These are phyloP conservation scores for Salminus brasiliensis DNA, from an alignment of 2,113 vertebrate genomes.

Conservation along the genomic window DNA sequence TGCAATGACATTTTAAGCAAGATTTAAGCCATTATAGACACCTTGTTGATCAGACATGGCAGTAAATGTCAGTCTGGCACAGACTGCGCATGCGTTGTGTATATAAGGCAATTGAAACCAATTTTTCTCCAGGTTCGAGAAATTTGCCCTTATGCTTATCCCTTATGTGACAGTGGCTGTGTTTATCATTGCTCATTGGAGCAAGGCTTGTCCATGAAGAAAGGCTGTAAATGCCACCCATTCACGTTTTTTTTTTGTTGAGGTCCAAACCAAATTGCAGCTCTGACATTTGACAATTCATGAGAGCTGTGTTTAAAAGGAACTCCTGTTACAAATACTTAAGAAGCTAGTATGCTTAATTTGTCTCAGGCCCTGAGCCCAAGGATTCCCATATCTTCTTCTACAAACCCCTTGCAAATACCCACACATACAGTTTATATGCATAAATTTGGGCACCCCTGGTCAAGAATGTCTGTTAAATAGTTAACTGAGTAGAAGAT, in stretches of 20 bases:
- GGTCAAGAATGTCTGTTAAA: too few relatives aligned
- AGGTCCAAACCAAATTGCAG: conserved; percentile 20
- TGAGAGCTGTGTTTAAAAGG: not conserved
- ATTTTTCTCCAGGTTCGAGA: not conserved
- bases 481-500: too few relatives aligned
- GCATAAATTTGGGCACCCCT: too few relatives aligned
- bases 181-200: conserved; percentile 11
- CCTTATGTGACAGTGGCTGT: not conserved
- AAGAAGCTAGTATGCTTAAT: not conserved
- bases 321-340: conserved; percentile 8
- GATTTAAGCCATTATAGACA: conserved; percentile 36
- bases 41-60: not conserved
- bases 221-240: conserved; percentile 26
- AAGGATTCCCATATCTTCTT: not conserved
- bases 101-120: not conserved
- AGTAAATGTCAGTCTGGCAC: conserved; percentile 10
- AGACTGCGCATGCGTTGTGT: conserved; percentile 1
- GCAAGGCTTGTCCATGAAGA: not conserved
- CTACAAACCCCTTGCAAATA: not conserved
- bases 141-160: not conserved
- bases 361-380: not conserved
- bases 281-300: conserved; percentile 13
- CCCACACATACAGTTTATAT: too few relatives aligned
- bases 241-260: not conserved
- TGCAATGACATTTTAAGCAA: conserved; percentile 40